phyloP scores from a whole-genome alignment of 2,113 vertebrate species.

The Lasiurus cinereus region DNA sequence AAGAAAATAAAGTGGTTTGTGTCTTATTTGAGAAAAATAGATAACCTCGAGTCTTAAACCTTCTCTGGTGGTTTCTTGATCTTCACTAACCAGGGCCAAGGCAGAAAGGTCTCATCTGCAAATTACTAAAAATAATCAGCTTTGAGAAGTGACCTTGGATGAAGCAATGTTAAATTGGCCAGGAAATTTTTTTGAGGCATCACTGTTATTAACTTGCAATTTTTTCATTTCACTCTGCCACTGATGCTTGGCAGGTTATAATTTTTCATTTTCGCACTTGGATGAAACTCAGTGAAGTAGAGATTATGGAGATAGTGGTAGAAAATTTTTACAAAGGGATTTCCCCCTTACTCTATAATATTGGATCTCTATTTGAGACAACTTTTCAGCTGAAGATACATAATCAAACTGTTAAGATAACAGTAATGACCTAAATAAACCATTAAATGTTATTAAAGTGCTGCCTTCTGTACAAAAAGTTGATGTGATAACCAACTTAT shows the following conservation, averaged over 20 bases:
- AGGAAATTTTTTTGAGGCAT: conserved; percentile 88
- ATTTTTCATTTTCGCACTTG: conserved; percentile 94
- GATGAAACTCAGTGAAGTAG: conserved; percentile 90
- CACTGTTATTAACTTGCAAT: conserved; percentile 92
- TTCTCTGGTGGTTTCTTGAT: conserved; percentile 77
- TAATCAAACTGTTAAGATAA: not conserved
- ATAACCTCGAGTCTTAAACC: conserved; percentile 82
- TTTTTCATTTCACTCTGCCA: conserved; percentile 94
- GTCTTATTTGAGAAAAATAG: conserved; percentile 74
- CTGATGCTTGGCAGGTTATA: conserved; percentile 94
- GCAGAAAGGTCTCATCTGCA: conserved; percentile 84
- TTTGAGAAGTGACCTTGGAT: conserved; percentile 91
- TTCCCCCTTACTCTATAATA: conserved; percentile 78
- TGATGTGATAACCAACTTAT: conserved; percentile 21
- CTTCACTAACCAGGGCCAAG: conserved; percentile 76
- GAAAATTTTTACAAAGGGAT: conserved; percentile 88
- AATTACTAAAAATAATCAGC: conserved; percentile 89
- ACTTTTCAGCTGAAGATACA: conserved; percentile 59
- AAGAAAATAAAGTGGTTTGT: conserved; percentile 79
- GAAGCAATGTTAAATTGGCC: conserved; percentile 91
- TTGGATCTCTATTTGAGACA: conserved; percentile 54
- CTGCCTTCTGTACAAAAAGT: not conserved
- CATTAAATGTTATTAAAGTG: not conserved
- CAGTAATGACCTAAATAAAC: no score
- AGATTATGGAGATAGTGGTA: conserved; percentile 91